Conservation (phyloP, 1,140 invertebrate genomes). For the Cryptotermes secundus region DNA sequence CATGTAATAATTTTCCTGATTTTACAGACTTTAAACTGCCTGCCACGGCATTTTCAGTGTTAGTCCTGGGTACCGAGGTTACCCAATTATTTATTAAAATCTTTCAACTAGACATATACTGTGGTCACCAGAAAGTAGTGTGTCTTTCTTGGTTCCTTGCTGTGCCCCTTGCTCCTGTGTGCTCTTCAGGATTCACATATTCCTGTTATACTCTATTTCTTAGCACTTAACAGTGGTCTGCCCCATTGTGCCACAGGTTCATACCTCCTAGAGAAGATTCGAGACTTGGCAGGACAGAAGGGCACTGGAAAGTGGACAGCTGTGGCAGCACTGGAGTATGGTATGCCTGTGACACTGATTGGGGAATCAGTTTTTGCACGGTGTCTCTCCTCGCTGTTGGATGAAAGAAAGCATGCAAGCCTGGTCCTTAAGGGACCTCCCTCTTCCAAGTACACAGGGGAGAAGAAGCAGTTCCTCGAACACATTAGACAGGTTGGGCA, state of each 20-base stretch:
- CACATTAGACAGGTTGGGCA: constrained; percentile 60
- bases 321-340: constrained; percentile 93
- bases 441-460: constrained; percentile 57
- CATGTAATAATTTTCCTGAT: no score
- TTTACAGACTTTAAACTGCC: no score
- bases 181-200: no score
- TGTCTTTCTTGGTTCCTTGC: no score
- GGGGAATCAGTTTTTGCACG: constrained; percentile 97
- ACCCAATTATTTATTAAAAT: no score
- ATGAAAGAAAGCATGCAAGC: constrained; percentile 81
- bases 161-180: no score
- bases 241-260: constrained; percentile 46
- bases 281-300: constrained; percentile 96
- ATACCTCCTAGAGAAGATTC: constrained; percentile 87
- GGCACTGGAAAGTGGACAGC: constrained; percentile 99
- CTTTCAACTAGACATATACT: no score
- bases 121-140: no score
- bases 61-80: no score
- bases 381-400: constrained; percentile 82
- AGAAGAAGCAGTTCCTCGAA: constrained; percentile 81
- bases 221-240: no score
- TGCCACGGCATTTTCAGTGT: no score
- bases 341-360: constrained; percentile 96
- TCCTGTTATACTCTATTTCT: no score
- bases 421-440: constrained; percentile 70